Percentiles rank a stretch among this genome's conserved stretches.
These are phyloP conservation scores for Phyllopteryx taeniolatus DNA, from an alignment of 2,113 vertebrate species.

Conservation along the genomic window DNA sequence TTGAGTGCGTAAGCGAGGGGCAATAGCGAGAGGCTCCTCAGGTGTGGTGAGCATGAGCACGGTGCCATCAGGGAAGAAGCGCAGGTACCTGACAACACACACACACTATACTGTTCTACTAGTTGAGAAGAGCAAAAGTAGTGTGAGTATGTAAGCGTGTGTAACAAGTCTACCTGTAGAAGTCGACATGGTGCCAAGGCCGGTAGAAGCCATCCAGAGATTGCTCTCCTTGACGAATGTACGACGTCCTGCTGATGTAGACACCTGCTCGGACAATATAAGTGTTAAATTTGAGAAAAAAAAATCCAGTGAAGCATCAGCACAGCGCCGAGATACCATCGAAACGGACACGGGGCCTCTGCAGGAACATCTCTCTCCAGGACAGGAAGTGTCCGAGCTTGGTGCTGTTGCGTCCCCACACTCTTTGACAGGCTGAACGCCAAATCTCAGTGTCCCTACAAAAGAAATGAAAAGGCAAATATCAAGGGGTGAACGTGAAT, in stretches of 20 bases:
- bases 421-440: conserved; percentile 89
- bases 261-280: conserved; percentile 74
- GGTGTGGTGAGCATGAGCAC: conserved; percentile 95
- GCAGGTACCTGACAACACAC: conserved; percentile 81
- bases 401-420: conserved; percentile 92
- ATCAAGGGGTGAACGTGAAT: neutral
- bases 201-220: conserved; percentile 98
- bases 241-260: conserved; percentile 95
- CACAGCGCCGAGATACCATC: conserved; percentile 78
- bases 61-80: conserved; percentile 92
- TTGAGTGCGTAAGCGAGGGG: conserved; percentile 86
- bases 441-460: conserved; percentile 95
- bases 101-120: neutral
- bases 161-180: conserved; percentile 83
- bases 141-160: neutral
- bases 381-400: conserved; percentile 85
- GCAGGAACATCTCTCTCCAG: conserved; percentile 97
- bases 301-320: neutral
- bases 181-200: conserved; percentile 97
- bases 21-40: conserved; percentile 85
- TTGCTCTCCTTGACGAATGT: conserved; percentile 95
- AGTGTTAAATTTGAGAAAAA: neutral
- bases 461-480: conserved; percentile 5
- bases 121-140: neutral
- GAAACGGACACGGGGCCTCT: conserved; percentile 90